A percentile compares a stretch with the other conserved stretches of the same genome.
These are phyloP conservation scores for Megalops cyprinoides DNA, from an alignment of 2,797 vertebrate genomes.

Conservation along the genomic window DNA sequence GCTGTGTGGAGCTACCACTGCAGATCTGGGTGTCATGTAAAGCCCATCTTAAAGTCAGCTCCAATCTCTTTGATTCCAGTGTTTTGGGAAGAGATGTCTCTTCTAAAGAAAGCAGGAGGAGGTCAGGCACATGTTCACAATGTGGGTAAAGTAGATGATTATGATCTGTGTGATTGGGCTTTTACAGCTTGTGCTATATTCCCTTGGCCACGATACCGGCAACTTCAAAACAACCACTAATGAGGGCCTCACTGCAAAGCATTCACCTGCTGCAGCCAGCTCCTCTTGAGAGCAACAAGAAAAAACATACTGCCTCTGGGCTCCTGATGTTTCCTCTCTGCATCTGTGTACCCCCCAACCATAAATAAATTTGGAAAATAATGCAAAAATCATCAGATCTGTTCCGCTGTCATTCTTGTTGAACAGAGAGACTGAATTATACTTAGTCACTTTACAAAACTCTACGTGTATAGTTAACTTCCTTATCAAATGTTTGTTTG, in stretches of 20 bases:
- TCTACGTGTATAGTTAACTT: neutral
- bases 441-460: too few relatives aligned
- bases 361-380: too few relatives aligned
- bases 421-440: too few relatives aligned
- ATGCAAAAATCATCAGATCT: too few relatives aligned
- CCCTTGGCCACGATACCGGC: slow-evolving; percentile 3
- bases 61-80: neutral
- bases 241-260: neutral
- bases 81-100: neutral
- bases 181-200: neutral
- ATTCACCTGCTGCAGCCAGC: neutral
- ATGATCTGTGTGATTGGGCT: neutral
- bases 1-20: neutral
- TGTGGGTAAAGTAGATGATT: neutral
- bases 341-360: too few relatives aligned
- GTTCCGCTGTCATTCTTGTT: too few relatives aligned
- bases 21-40: neutral
- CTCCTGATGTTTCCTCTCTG: too few relatives aligned
- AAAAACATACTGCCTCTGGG: too few relatives aligned
- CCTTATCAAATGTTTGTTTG: neutral
- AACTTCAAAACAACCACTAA: slow-evolving; percentile 4
- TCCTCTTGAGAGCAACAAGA: neutral
- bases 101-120: neutral
- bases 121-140: neutral
- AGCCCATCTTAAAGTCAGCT: neutral